phyloP scores from a whole-genome alignment of 2,888 invertebrate genomes.

The Lepidocyrtoides sp. region DNA sequence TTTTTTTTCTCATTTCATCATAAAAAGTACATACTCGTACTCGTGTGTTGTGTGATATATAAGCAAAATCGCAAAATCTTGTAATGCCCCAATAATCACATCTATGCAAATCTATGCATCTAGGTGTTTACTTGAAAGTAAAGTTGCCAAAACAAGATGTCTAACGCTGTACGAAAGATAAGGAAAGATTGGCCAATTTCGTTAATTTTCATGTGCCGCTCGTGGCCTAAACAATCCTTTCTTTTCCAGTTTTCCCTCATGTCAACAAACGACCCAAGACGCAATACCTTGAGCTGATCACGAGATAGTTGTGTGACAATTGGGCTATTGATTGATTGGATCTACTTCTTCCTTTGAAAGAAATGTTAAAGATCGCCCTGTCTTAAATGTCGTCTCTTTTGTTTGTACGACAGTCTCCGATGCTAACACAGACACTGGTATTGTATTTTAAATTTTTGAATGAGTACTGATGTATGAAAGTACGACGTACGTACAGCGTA shows the following conservation, averaged over 20 bases:
- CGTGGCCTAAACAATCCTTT: background rate
- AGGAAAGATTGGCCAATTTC: background rate
- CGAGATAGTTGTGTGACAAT: constrained; percentile 8
- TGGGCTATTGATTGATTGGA: background rate
- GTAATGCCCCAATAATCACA: no score
- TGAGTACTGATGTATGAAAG: background rate
- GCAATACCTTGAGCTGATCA: constrained; percentile 25
- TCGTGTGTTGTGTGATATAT: no score
- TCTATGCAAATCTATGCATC: no score
- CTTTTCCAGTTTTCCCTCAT: background rate
- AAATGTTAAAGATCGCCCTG: background rate
- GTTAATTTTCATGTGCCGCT: background rate
- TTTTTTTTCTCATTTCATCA: no score
- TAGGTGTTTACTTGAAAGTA: no score
- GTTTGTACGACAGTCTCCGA: background rate
- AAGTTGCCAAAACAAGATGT: no score
- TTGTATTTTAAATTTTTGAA: background rate
- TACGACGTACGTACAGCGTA: background rate
- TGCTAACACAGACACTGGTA: background rate
- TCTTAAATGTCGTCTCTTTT: background rate
- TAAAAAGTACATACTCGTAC: no score
- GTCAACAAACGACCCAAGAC: background rate
- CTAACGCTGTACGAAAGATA: background rate
- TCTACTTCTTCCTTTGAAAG: background rate
- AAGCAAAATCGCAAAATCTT: no score